phyloP scores from a whole-genome alignment of 1,140 invertebrate genomes.

The Cataglyphis hispanica region DNA sequence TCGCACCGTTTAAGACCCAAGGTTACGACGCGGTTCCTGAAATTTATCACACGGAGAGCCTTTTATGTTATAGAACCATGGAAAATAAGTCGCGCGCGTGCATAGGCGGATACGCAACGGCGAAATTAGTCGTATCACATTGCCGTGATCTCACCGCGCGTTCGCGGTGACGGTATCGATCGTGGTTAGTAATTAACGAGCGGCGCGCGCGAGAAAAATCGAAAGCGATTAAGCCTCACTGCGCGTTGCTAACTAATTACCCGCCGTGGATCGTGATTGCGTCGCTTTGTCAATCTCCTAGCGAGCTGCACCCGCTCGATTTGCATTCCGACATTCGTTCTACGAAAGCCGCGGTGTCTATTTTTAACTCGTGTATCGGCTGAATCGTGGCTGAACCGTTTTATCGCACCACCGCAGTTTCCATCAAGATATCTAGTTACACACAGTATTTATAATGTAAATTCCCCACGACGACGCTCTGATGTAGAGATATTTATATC shows the following conservation, averaged over 20 bases:
- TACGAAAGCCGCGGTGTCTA: slow-evolving; percentile 64
- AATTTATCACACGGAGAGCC: slow-evolving; percentile 43
- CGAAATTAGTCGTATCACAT: slow-evolving; percentile 59
- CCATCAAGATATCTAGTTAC: background rate
- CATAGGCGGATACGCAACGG: slow-evolving; percentile 10
- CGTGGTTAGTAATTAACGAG: slow-evolving; percentile 74
- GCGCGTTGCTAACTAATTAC: slow-evolving; percentile 79
- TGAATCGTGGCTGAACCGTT: slow-evolving; percentile 46
- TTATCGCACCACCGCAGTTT: slow-evolving; percentile 6
- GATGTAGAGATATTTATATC: background rate
- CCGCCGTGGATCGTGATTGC: slow-evolving; percentile 79
- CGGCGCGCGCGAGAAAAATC: slow-evolving; percentile 76
- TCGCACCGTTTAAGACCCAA: slow-evolving; percentile 24
- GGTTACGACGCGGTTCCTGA: slow-evolving; percentile 14
- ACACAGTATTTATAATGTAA: slow-evolving; percentile 24
- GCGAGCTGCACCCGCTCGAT: slow-evolving; percentile 68
- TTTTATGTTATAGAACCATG: slow-evolving; percentile 39
- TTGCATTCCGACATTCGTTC: slow-evolving; percentile 79
- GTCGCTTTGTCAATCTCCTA: slow-evolving; percentile 77
- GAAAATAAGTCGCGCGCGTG: slow-evolving; percentile 36
- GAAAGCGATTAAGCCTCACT: slow-evolving; percentile 76
- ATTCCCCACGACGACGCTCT: slow-evolving; percentile 16
- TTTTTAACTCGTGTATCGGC: slow-evolving; percentile 70
- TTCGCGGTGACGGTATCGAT: slow-evolving; percentile 63
- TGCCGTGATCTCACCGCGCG: slow-evolving; percentile 50